phyloP scores from a whole-genome alignment of 2,888 invertebrate species.

The Ernsta delagoae region DNA sequence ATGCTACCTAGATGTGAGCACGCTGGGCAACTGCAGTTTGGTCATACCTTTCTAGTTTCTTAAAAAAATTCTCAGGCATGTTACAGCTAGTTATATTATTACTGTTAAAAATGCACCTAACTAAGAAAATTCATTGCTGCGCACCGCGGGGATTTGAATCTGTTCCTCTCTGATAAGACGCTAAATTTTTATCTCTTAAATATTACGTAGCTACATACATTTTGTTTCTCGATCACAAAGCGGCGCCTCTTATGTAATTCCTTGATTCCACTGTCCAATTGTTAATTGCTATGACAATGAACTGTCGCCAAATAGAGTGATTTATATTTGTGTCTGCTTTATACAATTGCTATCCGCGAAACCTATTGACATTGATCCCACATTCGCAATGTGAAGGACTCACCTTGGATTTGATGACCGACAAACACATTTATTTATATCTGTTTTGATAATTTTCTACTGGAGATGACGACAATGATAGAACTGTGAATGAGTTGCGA shows the following conservation, averaged over 20 bases:
- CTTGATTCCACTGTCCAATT: neutral
- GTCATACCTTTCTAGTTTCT: too few species aligned
- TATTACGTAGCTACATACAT: too few species aligned
- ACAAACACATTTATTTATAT: neutral
- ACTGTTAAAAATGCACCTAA: too few species aligned
- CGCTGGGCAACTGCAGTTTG: too few species aligned
- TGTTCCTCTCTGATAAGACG: too few species aligned
- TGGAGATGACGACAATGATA: neutral
- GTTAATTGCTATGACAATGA: neutral
- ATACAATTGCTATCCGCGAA: neutral
- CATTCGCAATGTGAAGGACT: neutral
- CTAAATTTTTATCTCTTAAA: too few species aligned
- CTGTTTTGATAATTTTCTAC: neutral
- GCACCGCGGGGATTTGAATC: too few species aligned
- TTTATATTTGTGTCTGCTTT: neutral
- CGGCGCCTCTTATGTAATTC: slow-evolving; percentile 1
- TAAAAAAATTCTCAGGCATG: too few species aligned
- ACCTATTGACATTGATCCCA: neutral
- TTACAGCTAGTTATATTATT: too few species aligned
- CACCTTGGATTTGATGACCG: neutral
- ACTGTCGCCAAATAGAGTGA: neutral
- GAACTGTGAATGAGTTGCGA: neutral
- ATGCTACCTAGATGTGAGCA: too few species aligned
- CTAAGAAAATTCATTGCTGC: too few species aligned
- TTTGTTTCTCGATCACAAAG: neutral